A percentile compares a stretch with the other conserved stretches of the same genome.
phyloP scores from a whole-genome alignment of 2,888 invertebrate genomes.

The Orthonevra nobilis region DNA sequence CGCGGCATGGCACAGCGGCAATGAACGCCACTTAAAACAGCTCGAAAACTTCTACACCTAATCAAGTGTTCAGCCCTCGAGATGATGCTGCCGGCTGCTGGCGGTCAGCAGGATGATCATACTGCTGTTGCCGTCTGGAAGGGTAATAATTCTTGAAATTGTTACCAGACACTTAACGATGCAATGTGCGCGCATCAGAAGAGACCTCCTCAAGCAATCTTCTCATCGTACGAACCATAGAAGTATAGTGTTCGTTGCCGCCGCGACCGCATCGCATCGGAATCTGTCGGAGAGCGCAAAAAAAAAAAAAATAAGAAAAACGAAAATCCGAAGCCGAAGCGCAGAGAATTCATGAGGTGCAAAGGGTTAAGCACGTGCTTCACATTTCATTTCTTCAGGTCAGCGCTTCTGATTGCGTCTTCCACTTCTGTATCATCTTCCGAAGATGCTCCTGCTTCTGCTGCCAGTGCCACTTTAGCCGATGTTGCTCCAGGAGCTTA shows the following conservation, averaged over 20 bases:
- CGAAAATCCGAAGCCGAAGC: conserved; percentile 49
- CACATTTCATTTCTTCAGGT: conserved; percentile 69
- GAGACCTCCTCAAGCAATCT: conserved; percentile 70
- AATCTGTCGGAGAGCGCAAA: conserved; percentile 40
- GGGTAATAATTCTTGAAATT: conserved; percentile 71
- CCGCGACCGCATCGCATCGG: conserved; percentile 48
- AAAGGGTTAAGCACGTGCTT: conserved; percentile 71
- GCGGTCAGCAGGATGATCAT: conserved; percentile 64
- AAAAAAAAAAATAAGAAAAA: conserved; percentile 40
- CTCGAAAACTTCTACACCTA: conserved; percentile 69
- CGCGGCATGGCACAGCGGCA: conserved; percentile 34
- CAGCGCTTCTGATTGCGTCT: conserved; percentile 69
- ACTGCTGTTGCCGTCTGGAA: conserved; percentile 62
- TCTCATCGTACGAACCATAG: conserved; percentile 42
- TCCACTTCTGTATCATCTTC: conserved; percentile 50
- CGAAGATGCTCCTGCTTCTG: not conserved
- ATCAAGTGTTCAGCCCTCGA: conserved; percentile 70
- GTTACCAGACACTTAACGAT: conserved; percentile 71
- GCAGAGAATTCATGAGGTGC: conserved; percentile 67
- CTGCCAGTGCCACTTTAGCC: conserved; percentile 25
- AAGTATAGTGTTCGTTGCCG: conserved; percentile 7
- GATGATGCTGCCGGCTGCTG: conserved; percentile 61
- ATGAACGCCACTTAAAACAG: conserved; percentile 63
- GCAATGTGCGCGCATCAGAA: conserved; percentile 66
- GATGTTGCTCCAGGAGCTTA: conserved; percentile 51